Conservation (phyloP, 37 sponge, comb jelly and placozoan species). For the Cladorhizidae sp. region DNA sequence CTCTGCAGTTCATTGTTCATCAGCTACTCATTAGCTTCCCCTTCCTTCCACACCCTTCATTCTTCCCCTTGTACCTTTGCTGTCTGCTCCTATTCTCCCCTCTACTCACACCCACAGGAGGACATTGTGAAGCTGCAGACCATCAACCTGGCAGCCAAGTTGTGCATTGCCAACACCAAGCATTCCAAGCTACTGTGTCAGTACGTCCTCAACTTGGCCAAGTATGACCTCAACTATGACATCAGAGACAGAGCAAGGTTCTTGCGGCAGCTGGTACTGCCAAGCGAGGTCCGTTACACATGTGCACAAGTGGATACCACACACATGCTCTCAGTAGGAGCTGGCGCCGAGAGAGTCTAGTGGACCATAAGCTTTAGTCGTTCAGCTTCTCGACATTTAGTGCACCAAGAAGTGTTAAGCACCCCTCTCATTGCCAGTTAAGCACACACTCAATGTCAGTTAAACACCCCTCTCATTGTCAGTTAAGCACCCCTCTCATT, state of each 20-base stretch:
- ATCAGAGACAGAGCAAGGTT: slow-evolving; percentile 95
- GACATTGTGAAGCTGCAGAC: slow-evolving; percentile 98
- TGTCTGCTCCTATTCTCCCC: not conserved
- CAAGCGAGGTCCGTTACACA: slow-evolving; percentile 50
- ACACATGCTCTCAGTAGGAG: too few species aligned
- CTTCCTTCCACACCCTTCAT: not conserved
- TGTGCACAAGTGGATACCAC: too few species aligned
- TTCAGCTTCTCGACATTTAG: too few species aligned
- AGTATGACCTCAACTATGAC: slow-evolving; percentile 98
- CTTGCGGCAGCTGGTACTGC: slow-evolving; percentile 79
- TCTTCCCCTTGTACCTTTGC: not conserved
- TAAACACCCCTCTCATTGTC: too few species aligned
- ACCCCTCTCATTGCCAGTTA: too few species aligned
- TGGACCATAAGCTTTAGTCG: too few species aligned
- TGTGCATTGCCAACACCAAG: slow-evolving; percentile 88
- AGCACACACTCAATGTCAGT: too few species aligned
- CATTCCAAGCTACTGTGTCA: slow-evolving; percentile 89
- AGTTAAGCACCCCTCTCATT: too few species aligned
- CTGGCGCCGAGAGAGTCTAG: too few species aligned
- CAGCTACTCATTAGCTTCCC: too few species aligned
- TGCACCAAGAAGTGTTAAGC: too few species aligned
- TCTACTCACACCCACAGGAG: slow-evolving; percentile 35
- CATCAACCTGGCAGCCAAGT: slow-evolving; percentile 95
- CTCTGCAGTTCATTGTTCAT: not conserved
- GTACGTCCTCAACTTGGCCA: slow-evolving; percentile 93